A percentile compares a stretch with the other conserved stretches of the same genome.
phyloP scores from a whole-genome alignment of 2,113 vertebrate species.

The Capricornis sumatraensis region DNA sequence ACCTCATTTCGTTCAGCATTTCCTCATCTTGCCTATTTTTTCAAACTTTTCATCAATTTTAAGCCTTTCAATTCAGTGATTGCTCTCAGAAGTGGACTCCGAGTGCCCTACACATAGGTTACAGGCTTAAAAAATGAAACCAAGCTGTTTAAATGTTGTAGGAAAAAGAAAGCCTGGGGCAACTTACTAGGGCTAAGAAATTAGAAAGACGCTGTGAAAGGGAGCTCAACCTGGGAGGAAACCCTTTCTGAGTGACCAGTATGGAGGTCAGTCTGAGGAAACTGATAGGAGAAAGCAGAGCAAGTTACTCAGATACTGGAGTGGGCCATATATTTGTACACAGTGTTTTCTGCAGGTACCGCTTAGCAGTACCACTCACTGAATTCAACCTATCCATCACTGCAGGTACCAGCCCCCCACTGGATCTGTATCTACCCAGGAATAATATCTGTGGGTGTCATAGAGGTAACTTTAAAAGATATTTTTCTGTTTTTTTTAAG shows the following conservation, averaged over 20 bases:
- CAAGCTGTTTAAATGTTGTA: background rate
- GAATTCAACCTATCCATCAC: background rate
- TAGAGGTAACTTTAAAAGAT: constrained; percentile 48
- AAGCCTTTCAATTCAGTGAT: background rate
- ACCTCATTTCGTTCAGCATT: background rate
- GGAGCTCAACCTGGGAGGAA: background rate
- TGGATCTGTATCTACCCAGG: background rate
- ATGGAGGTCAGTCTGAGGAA: background rate
- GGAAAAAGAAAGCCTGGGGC: background rate
- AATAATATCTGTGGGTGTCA: constrained; percentile 43
- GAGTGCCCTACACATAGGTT: background rate
- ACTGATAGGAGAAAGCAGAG: background rate
- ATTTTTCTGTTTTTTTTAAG: constrained; percentile 32
- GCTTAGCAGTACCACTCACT: constrained; percentile 23
- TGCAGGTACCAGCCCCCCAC: background rate
- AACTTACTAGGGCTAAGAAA: background rate
- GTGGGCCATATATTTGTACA: background rate
- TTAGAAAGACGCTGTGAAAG: background rate
- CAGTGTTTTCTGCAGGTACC: background rate
- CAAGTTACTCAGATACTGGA: background rate
- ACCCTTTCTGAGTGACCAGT: background rate
- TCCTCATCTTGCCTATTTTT: background rate
- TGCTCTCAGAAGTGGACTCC: background rate
- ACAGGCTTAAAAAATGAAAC: constrained; percentile 12
- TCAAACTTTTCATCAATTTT: background rate